These are phyloP conservation scores for Ovibos moschatus DNA, from an alignment of 2,113 vertebrate species.

Conservation along the genomic window DNA sequence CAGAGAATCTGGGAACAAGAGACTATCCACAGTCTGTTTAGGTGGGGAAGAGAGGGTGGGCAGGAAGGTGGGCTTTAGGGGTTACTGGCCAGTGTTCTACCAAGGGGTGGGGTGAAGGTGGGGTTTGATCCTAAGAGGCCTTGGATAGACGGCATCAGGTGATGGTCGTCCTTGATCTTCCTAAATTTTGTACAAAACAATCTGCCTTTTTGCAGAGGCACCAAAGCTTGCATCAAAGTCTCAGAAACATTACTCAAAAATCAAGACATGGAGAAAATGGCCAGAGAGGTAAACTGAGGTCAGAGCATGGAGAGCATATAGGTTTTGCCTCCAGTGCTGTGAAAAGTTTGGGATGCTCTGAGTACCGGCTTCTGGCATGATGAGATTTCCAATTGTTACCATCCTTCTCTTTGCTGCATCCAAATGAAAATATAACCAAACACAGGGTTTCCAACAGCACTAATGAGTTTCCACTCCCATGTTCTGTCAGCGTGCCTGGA, in stretches of 20 bases:
- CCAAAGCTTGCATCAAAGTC: neutral
- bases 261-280: neutral
- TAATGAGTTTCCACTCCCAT: neutral
- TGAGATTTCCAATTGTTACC: too few species aligned
- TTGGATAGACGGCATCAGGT: accelerated
- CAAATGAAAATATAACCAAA: neutral
- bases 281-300: neutral
- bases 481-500: accelerated
- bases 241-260: neutral
- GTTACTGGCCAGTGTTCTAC: neutral
- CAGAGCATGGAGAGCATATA: accelerated
- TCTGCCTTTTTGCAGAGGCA: neutral
- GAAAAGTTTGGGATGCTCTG: neutral
- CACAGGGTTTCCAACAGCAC: neutral
- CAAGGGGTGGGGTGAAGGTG: accelerated
- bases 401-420: accelerated
- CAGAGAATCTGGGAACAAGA: neutral
- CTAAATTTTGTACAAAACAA: neutral
- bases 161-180: neutral
- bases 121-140: neutral
- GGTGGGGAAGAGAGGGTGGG: accelerated
- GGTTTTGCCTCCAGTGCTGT: neutral
- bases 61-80: neutral
- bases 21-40: neutral
- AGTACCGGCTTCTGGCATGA: accelerated